A percentile compares a stretch with the other conserved stretches of the same genome.
These are phyloP conservation scores for Cataglyphis rosenhaueri DNA, from an alignment of 2,888 invertebrate genomes.

Conservation along the genomic window DNA sequence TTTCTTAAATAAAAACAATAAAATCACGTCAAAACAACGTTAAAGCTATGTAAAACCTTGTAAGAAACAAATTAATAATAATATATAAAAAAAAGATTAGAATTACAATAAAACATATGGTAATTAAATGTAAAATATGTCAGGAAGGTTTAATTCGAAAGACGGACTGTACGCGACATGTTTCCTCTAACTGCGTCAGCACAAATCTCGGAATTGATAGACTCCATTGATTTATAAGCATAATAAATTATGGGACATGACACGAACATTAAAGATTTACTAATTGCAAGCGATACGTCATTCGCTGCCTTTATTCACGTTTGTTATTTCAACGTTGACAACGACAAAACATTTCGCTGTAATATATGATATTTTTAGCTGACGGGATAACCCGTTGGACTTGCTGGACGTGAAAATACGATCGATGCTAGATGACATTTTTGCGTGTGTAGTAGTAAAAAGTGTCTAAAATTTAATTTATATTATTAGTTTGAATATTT, in stretches of 20 bases:
- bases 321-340: slow-evolving; percentile 41
- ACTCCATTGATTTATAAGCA: slow-evolving; percentile 5
- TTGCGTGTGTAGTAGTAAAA: slow-evolving; percentile 11
- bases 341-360: slow-evolving; percentile 23
- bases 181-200: slow-evolving; percentile 29
- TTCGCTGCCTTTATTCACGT: slow-evolving; percentile 18
- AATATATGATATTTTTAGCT: slow-evolving; percentile 27
- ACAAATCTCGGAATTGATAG: slow-evolving; percentile 27
- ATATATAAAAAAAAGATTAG: background rate
- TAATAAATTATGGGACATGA: slow-evolving; percentile 38
- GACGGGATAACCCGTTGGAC: slow-evolving; percentile 9
- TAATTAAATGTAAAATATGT: slow-evolving; percentile 30
- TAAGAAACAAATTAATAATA: background rate
- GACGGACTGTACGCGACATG: background rate
- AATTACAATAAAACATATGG: slow-evolving; percentile 13
- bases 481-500: slow-evolving; percentile 8
- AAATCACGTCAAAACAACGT: background rate
- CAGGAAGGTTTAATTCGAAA: background rate
- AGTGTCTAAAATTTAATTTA: background rate
- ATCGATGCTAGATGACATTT: background rate
- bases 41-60: slow-evolving; percentile 1
- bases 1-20: slow-evolving; percentile 8
- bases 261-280: slow-evolving; percentile 33
- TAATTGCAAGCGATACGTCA: slow-evolving; percentile 40
- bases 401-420: background rate